Conservation (phyloP, 1,140 invertebrate genomes). For the Heliconius congener region DNA sequence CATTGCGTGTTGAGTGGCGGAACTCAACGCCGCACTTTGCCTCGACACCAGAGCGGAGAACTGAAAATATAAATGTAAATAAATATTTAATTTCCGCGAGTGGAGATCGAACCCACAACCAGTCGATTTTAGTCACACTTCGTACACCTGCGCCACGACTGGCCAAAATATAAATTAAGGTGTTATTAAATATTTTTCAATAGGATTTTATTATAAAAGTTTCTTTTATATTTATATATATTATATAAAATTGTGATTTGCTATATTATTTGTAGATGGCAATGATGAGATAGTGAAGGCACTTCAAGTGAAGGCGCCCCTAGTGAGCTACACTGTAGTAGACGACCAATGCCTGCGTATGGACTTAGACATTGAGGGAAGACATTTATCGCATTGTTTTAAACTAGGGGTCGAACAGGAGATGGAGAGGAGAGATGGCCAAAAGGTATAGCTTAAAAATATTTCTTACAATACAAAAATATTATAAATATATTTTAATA, state of each 20-base stretch:
- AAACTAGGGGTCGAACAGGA: conserved; percentile 54
- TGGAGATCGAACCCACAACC: no score
- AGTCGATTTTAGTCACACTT: no score
- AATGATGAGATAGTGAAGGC: conserved; percentile 39
- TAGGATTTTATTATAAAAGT: no score
- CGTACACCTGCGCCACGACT: no score
- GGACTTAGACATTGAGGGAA: conserved; percentile 41
- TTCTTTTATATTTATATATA: not conserved
- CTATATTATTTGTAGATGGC: conserved; percentile 39
- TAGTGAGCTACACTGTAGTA: conserved; percentile 47
- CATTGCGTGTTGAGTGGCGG: no score
- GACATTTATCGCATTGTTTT: conserved; percentile 39
- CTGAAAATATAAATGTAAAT: no score
- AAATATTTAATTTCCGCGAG: no score
- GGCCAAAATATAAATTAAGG: no score
- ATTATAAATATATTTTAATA: not conserved
- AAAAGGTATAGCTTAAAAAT: conserved; percentile 41
- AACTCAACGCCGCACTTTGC: no score
- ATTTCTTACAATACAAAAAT: not conserved
- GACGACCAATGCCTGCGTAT: conserved; percentile 43
- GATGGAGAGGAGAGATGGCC: conserved; percentile 50
- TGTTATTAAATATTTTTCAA: no score
- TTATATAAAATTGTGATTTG: not conserved
- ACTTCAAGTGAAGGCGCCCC: conserved; percentile 44
- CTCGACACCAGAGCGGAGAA: no score